Base-by-base conservation (phyloP, 30 jellyfish, hydroid and myxozoan species). In the Hydractinia echinata region DNA sequence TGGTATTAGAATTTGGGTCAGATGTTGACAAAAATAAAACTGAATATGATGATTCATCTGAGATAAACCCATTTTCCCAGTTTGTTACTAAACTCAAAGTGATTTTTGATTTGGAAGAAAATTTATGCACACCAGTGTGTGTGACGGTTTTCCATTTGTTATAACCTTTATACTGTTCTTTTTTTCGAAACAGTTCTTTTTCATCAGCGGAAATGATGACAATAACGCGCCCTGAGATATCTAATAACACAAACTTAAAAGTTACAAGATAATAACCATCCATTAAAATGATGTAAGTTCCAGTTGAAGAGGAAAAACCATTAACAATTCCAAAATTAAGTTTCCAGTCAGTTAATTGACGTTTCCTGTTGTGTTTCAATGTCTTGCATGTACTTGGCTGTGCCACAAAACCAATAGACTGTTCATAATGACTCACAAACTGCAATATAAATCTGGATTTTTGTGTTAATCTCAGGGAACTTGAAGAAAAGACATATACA, bases 261-360 rank as follows among this genome's bases (percentile, higher is more conserved):
- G 51, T 50, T 8, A 74, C 39, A 48, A 74, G 54, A 55, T 74
- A 74, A 10, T 48, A 53, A 10, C 83, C 83, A 74, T 55, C 61
- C 51, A 74, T 16, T 13, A 5, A 20, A 49, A 50, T 10, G 21
- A 74, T 55, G 4, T 49, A 74, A 51, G 51, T 74, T 10, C 83
- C 83, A 9, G 83, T 74, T 74, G 83, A 53, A n/a, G 7, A 49
- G 15, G 83, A 74, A 50, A 74, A 74, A 4, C 67, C 83, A 50
- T 74, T 74, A 44, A 54, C 83, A 8, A 74, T 10, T 48, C 66
- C 67, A 5, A 74, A 30, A 10, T 30, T 39, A 18, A 58, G 21
- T 13, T 74, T 50, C 83, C 83, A 74, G 5, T 74, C 66, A 48
- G 68, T 48, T 8, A 74, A 8, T 5, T 49, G 54, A 48, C 66